Base-by-base conservation (phyloP, 53 echinoderm and acorn worm genomes). In the Mesocentrotus franciscanus region DNA sequence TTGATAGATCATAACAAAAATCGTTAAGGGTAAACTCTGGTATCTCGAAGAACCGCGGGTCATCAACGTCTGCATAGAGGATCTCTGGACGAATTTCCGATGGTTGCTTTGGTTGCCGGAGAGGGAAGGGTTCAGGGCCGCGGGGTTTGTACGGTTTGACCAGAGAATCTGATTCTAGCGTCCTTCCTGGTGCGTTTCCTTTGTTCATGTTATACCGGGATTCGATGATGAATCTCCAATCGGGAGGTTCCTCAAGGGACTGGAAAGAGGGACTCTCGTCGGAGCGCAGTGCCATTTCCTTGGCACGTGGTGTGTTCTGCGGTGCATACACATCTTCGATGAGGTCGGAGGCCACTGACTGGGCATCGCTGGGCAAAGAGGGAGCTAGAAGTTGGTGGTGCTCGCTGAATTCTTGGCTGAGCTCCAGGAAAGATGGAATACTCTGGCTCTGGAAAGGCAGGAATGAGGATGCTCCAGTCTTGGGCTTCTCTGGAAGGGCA, bases 101-200 rank as follows among this genome's bases (percentile, higher is more conserved):
- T 5, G 93, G 96, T 58, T 93, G 97, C 60, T 96, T 96, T 1
- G 98, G 98, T 29, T 94, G 92, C 22, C 99, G 95, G 26, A 97
- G 58, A 22, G 99, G 99, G 62, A 99, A 99, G 35, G 96, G 90
- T 76, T 98, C 99, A 8, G 98, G 99, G n/a, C 99, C 98, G 26
- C 98, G 97, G 1, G 99, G 98, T 91, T 98, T 99, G 87, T 98
- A 97, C 1, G 99, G 97, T 79, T 98, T 96, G 12, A 99, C 98
- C 24, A 99, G 89, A 0, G 97, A 97, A 35, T 95, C 92, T 17
- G 99, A 95, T 66, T 96, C 96, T 90, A 97, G 78, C 20, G 97
- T 95, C 33, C 95, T 95, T 56, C 93, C 95, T 18, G 79, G 78
- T 34, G 91, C 93, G 30, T 95, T 92, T 24, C 71, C 96, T 30